Conservation (phyloP, 2,888 invertebrate species). For the Apodemia duryi region DNA sequence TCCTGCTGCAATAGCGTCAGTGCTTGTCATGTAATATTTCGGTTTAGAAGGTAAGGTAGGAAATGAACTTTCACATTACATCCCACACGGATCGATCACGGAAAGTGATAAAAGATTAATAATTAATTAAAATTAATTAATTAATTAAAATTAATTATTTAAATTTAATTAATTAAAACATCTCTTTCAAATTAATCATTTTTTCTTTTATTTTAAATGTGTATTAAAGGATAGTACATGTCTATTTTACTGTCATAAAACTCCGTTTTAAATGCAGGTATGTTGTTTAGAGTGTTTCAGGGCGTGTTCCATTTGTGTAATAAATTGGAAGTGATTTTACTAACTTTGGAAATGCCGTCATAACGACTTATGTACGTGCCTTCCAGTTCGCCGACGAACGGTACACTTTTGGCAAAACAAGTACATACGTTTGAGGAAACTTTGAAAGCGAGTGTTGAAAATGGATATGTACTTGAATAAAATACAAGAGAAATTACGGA, state of each 20-base stretch:
- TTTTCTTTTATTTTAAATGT: too few species aligned
- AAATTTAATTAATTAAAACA: too few species aligned
- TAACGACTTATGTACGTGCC: constrained; percentile 34
- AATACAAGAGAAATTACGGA: neutral
- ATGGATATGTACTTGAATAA: constrained; percentile 1
- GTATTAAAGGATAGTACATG: neutral
- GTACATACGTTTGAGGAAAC: constrained; percentile 18
- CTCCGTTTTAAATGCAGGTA: constrained; percentile 17
- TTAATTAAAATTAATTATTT: too few species aligned
- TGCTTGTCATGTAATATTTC: too few species aligned
- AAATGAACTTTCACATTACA: too few species aligned
- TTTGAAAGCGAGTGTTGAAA: constrained; percentile 15
- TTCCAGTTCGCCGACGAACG: constrained; percentile 26
- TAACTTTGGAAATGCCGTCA: constrained; percentile 32
- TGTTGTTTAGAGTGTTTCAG: constrained; percentile 26
- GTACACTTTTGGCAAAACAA: constrained; percentile 29
- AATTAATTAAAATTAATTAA: too few species aligned
- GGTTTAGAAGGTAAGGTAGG: too few species aligned
- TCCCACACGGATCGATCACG: too few species aligned
- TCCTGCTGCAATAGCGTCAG: too few species aligned
- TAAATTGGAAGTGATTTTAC: constrained; percentile 34
- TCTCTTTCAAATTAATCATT: too few species aligned
- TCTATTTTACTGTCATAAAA: neutral
- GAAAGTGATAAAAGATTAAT: too few species aligned
- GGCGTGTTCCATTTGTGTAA: constrained; percentile 32